Evolutionary conservation across 2,797 vertebrate species (phyloP).

Genomic region (Silurus aristotelis): DNA sequence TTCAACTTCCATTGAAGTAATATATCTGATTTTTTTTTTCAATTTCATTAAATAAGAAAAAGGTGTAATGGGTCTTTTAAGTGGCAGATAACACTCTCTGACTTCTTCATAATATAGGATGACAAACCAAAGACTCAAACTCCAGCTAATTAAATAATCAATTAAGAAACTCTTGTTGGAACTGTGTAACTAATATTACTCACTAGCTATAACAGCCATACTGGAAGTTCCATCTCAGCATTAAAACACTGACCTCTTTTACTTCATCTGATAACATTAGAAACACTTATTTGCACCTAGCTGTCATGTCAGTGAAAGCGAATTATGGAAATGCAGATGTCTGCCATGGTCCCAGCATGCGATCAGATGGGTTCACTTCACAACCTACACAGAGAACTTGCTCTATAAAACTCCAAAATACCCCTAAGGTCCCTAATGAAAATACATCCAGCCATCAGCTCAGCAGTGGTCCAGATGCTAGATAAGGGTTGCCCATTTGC

Average conservation of each 20-base stretch:
- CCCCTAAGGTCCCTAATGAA: conserved; percentile 98
- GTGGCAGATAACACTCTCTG: conserved; percentile 69
- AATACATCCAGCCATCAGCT: conserved; percentile 85
- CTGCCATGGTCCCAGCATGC: conserved; percentile 93
- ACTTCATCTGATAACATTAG: conserved; percentile 97
- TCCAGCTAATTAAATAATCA: conserved; percentile 99
- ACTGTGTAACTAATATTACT: conserved; percentile 96
- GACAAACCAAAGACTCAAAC: conserved; percentile 90
- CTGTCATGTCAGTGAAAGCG: conserved; percentile 94
- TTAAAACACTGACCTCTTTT: conserved; percentile 93
- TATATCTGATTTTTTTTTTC: conserved; percentile 59
- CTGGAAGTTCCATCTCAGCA: conserved; percentile 87
- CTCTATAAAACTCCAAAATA: conserved; percentile 94
- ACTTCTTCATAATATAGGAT: conserved; percentile 76
- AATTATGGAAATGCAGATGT: conserved; percentile 96
- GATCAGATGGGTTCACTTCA: conserved; percentile 85
- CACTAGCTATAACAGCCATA: conserved; percentile 90
- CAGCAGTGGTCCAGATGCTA: conserved; percentile 94
- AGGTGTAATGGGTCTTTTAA: conserved; percentile 74
- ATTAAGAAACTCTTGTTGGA: conserved; percentile 95
- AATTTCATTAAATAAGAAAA: conserved; percentile 79
- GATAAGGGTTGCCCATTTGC: conserved; percentile 98
- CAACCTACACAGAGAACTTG: conserved; percentile 90
- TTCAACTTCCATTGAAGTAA: neutral
- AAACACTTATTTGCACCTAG: conserved; percentile 97